These are phyloP conservation scores for Rhynchonema sp. DNA, from an alignment of 2,888 invertebrate genomes.

Conservation along the genomic window DNA sequence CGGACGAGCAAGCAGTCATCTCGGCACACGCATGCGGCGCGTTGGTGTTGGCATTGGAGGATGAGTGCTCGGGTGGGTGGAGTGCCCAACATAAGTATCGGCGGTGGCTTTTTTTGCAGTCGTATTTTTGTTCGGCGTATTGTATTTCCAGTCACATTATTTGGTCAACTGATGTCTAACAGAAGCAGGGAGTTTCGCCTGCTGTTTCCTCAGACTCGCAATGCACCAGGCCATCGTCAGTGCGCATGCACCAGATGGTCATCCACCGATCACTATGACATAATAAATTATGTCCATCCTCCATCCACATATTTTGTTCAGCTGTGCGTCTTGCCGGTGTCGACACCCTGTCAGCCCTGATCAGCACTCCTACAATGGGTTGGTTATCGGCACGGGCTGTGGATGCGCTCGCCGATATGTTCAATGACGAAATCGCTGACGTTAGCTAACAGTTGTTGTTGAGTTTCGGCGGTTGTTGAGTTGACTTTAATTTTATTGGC, in stretches of 20 bases:
- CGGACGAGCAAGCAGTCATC: slow-evolving; percentile 52
- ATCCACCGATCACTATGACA: too few species aligned
- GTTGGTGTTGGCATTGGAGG: slow-evolving; percentile 52
- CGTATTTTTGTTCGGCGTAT: too few species aligned
- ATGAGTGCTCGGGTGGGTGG: slow-evolving; percentile 55
- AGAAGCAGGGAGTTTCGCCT: too few species aligned
- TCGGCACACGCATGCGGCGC: slow-evolving; percentile 90
- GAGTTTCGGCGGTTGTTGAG: not conserved
- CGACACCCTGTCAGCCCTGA: slow-evolving; percentile 71
- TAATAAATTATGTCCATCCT: too few species aligned
- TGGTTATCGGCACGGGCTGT: slow-evolving; percentile 50
- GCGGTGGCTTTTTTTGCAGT: too few species aligned
- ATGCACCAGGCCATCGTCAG: too few species aligned
- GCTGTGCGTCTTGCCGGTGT: slow-evolving; percentile 87
- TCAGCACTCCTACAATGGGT: slow-evolving; percentile 59
- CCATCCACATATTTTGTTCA: slow-evolving; percentile 19
- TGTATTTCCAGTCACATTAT: too few species aligned
- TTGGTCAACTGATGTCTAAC: too few species aligned
- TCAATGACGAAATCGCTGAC: slow-evolving; percentile 96
- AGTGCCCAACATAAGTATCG: too few species aligned
- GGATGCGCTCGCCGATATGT: slow-evolving; percentile 96
- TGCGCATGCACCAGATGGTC: too few species aligned
- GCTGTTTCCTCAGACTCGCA: too few species aligned
- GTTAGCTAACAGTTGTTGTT: slow-evolving; percentile 46
- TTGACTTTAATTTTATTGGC: not conserved